Evolutionary conservation across 1,140 invertebrate genomes (phyloP).

Genomic region (Caerostris extrusa): DNA sequence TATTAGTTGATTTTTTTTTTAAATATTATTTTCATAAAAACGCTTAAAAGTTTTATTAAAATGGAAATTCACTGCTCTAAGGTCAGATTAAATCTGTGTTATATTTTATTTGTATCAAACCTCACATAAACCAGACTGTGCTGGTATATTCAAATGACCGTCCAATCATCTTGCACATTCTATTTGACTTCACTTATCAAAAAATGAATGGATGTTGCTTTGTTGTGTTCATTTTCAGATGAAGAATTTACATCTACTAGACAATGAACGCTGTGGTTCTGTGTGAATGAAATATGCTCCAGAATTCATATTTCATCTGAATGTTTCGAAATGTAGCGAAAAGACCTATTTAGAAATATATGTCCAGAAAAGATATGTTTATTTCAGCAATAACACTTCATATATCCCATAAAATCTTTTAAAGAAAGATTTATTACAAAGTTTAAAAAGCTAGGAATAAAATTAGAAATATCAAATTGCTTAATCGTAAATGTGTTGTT

Average conservation of each 20-base stretch:
- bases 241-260: not conserved
- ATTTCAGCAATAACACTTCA: not conserved
- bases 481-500: too few relatives aligned
- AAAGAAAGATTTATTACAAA: not conserved
- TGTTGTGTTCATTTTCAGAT: not conserved
- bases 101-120: too few relatives aligned
- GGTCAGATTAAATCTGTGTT: too few relatives aligned
- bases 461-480: too few relatives aligned
- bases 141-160: not conserved
- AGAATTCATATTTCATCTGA: not conserved
- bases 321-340: not conserved
- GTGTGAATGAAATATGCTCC: not conserved
- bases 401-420: not conserved
- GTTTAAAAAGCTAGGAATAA: too few relatives aligned
- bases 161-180: not conserved
- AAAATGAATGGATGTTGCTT: slow-evolving; percentile 1
- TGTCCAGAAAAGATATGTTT: not conserved
- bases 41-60: too few relatives aligned
- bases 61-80: too few relatives aligned
- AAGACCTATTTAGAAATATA: not conserved
- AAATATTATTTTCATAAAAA: too few relatives aligned
- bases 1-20: too few relatives aligned
- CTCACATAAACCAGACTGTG: not conserved
- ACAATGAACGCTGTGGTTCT: not conserved
- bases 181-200: not conserved